These are phyloP conservation scores for Sapajus apella DNA, from an alignment of 2,113 vertebrate species.

Conservation along the genomic window DNA sequence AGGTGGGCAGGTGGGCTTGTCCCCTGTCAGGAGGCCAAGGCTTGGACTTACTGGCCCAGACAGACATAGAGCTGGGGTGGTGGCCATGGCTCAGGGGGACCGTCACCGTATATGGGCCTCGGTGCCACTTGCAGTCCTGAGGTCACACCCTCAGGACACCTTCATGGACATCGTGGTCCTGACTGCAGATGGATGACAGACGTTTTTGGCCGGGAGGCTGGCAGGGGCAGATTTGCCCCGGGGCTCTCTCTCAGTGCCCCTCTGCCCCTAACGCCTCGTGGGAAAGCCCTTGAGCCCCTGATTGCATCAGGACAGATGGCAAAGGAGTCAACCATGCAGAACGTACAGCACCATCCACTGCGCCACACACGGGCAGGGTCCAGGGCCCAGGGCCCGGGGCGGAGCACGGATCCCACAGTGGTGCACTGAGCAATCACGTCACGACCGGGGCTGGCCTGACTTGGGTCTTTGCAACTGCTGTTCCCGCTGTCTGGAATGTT, in stretches of 20 bases:
- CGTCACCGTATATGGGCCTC: too few species aligned
- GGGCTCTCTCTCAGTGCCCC: not conserved
- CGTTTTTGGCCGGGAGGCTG: not conserved
- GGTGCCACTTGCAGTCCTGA: too few species aligned
- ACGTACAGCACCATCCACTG: not conserved
- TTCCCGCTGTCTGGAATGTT: not conserved
- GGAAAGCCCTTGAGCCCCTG: not conserved
- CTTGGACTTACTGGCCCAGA: not conserved
- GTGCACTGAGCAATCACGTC: rapidly evolving
- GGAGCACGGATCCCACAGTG: not conserved
- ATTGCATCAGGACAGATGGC: not conserved
- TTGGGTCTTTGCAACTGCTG: not conserved
- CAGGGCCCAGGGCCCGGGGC: not conserved
- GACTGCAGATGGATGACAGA: not conserved
- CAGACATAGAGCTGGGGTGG: not conserved
- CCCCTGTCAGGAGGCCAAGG: not conserved
- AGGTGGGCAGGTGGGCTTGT: not conserved
- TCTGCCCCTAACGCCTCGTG: not conserved
- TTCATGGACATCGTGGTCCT: not conserved
- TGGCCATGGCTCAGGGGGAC: too few species aligned
- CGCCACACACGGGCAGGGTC: not conserved
- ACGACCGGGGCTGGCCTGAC: not conserved
- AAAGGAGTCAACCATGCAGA: not conserved
- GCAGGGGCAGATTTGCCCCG: not conserved
- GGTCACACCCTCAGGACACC: too few species aligned